These are phyloP conservation scores for Ophion ventricosus DNA, from an alignment of 2,888 invertebrate genomes.

Conservation along the genomic window DNA sequence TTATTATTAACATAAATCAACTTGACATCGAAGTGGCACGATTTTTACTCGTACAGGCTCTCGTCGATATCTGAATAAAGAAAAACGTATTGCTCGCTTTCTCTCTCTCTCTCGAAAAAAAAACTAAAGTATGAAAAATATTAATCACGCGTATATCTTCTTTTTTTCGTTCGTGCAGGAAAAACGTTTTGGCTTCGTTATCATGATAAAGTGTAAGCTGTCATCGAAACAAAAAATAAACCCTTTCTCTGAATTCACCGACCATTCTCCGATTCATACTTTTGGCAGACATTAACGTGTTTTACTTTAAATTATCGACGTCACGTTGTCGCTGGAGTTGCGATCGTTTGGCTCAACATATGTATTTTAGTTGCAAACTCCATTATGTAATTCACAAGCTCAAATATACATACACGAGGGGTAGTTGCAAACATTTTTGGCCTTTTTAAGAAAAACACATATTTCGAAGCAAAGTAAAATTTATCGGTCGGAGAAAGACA, in stretches of 20 bases:
- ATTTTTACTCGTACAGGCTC: slow-evolving; percentile 36
- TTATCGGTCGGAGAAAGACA: too few species aligned
- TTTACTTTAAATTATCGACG: slow-evolving; percentile 19
- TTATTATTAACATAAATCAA: slow-evolving; percentile 64
- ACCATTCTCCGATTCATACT: too few species aligned
- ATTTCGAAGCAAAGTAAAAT: too few species aligned
- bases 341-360: not conserved
- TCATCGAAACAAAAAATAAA: slow-evolving; percentile 18
- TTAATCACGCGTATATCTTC: slow-evolving; percentile 11
- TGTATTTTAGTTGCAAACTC: slow-evolving; percentile 9
- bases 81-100: slow-evolving; percentile 4
- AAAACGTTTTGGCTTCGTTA: not conserved
- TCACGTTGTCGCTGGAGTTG: slow-evolving; percentile 1
- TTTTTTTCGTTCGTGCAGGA: not conserved
- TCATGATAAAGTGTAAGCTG: slow-evolving; percentile 11
- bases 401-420: too few species aligned
- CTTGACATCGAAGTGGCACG: not conserved
- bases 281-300: not conserved
- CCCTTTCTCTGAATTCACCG: slow-evolving; percentile 13
- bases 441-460: too few species aligned
- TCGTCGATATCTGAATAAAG: slow-evolving; percentile 24
- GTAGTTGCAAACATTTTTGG: too few species aligned
- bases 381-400: not conserved
- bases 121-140: not conserved
- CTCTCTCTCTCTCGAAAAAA: too few species aligned